Evolutionary conservation across 1,140 invertebrate species (phyloP), one percentile per base, ranked within the genome.

Genomic region (Nephila pilipes): DNA sequence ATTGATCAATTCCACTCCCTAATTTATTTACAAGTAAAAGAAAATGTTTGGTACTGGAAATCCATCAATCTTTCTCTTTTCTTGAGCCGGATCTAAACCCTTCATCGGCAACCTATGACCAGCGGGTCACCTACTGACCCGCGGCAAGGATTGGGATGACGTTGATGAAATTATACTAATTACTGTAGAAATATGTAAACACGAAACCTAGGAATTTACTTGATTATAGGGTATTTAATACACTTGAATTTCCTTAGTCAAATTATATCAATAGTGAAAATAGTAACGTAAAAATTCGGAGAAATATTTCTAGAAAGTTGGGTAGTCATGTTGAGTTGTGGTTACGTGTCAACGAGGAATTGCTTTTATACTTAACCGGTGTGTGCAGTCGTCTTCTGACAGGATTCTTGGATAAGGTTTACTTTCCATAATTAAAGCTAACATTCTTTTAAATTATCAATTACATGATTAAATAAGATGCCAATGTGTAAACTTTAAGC

Each of bases 111-210:
- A 46, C 46, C 80, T 81, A 81, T 81, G 80, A 81, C 80, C 80
- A 81, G 80, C 80, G 80, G 80, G 80, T 81, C 80, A 81, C 38
- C 46, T 54, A 55, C 20, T 81, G 80, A 81, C 80, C 80, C 46
- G 80, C 80, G 80, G 80, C 80, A 55, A 81, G 80, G 80, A 81
- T 81, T 81, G 80, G 80, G 80, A 81, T 81, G 80, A 81, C 80
- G 80, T 81, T 55, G 80, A 81, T 54, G 38, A 81, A 81, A 81
- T 81, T 81, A 54, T 81, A 36, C 36, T 81, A 81, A 81, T 81
- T 81, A 81, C 46, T 81, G n/a, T 81, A 25, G n/a, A 81, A 81
- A 81, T 81, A n/a, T 46, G 22, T 20, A 81, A 55, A 55, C n/a
- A 54, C 1, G n/a, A 25, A 55, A 81, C n/a, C 25, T n/a, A 25